Base-by-base conservation (phyloP, 2,113 vertebrate genomes). In the Ophthalmolycus amberensis region DNA sequence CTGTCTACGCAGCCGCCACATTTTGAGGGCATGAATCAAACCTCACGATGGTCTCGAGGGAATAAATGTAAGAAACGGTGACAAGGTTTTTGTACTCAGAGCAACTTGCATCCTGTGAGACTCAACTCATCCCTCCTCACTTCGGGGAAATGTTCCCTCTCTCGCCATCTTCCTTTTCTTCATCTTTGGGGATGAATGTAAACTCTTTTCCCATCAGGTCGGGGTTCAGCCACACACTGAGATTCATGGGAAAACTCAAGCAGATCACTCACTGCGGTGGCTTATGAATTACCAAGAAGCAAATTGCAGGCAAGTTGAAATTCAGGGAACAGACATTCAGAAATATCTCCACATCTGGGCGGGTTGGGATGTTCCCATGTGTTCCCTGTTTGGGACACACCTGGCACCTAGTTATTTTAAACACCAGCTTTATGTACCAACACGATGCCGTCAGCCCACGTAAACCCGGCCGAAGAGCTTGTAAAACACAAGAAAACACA, bases 81-180 rank as follows among this genome's bases (percentile, higher is more conserved):
- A 34, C 34, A 34, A 34, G 34, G 5, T 34, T 34, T 34, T 34
- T 6, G 9, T n/a, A 12, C 42, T 32, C 15, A 20, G 38, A 66
- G 12, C 22, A 11, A 1, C 38, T 50, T 25, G 14, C 86, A 74
- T 91, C 88, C 86, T 75, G 64, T 85, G 79, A 83, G 80, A 85
- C 74, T 67, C 18, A 2, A 5, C 62, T 37, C 15, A 1, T 59
- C 67, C 56, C 40, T 38, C 18, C 1, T 56, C 38, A 67, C 50
- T 80, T 75, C 75, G 0, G 16, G 85, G 79, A 88, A 79, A 42
- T 68, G 7, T 63, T 79, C 52, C 52, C 10, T 59, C 3, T 38
- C 4, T 32, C 22, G 0, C 12, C 2, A 1, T 42, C 2, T 25
- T 48, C 58, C 60, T 25, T 12, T 54, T 16, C 2, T 2, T 27